Conservation (phyloP, 1,140 invertebrate genomes). For the Danaus melanippus region DNA sequence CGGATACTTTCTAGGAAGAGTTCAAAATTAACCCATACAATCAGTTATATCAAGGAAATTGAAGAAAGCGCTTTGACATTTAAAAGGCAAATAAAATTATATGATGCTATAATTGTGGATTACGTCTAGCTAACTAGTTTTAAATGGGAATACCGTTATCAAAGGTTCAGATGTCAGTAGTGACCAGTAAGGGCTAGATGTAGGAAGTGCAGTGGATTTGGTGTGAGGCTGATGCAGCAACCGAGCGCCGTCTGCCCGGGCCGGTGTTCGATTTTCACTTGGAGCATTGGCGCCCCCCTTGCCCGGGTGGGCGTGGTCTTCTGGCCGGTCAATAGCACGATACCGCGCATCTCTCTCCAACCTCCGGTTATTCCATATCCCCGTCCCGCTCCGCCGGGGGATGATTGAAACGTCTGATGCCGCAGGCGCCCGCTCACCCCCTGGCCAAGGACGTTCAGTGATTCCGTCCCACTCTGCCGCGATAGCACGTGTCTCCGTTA, state of each 20-base stretch:
- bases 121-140: no score
- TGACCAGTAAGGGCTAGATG: constrained; percentile 19
- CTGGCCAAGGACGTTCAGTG: constrained; percentile 69
- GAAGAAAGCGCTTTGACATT: no score
- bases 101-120: no score
- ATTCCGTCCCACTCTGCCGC: constrained; percentile 70
- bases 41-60: no score
- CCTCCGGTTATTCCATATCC: constrained; percentile 20
- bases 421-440: constrained; percentile 66
- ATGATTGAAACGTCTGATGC: constrained; percentile 71
- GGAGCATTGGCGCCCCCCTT: constrained; percentile 59
- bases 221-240: constrained; percentile 60
- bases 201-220: constrained; percentile 45
- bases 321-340: constrained; percentile 69
- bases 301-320: constrained; percentile 67
- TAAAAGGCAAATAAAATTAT: no score
- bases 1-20: no score
- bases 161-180: background rate
- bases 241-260: constrained; percentile 61
- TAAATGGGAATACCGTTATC: no score
- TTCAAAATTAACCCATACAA: no score
- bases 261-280: constrained; percentile 69
- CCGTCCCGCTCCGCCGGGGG: constrained; percentile 51
- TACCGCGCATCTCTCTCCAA: constrained; percentile 44
- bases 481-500: constrained; percentile 68